Evolutionary conservation across 2,888 invertebrate species (phyloP), one percentile per base, ranked within the genome.

Genomic region (Pyrrhosoma nymphula): DNA sequence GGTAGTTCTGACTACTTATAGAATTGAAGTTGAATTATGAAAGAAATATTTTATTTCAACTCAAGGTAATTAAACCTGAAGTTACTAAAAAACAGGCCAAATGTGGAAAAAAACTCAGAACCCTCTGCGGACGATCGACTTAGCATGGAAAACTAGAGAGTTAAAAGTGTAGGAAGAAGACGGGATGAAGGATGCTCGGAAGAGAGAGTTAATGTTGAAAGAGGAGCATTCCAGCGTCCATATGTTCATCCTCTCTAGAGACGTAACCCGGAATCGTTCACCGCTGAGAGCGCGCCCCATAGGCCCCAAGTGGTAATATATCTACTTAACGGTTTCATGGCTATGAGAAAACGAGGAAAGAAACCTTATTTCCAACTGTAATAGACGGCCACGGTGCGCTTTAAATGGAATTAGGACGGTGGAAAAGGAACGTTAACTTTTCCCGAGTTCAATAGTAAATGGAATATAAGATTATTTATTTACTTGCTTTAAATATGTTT

Each of bases 281-380:
- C 47, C 47, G 47, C 30, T 69, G 93, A 93, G 82, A 91, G 20
- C 60, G 20, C 60, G 39, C 47, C 47, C 69, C 12, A 26, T 63
- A 35, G 63, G 47, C 47, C 55, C 69, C 47, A 35, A n/a, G 63
- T 8, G 60, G 35, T 69, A 69, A 93, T 93, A 69, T 55, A 93
- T 93, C 63, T 93, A n/a, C 93, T 55, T 75, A 69, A 69, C 47
- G 69, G 63, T 39, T 90, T 90, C 63, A 63, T 91, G 91, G 20
- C 30, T 82, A 0, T 82, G 18, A 82, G 82, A 82, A 82, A 82
- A 30, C 30, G 23, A 23, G 26, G 23, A n/a, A 69, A n/a, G n/a
- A 69, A 69, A n/a, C 26, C 26, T 69, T 69, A 26, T 26, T n/a
- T 69, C 26, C 8, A 69, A n/a, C 0, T 4, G 26, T n/a, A 69